phyloP scores from a whole-genome alignment of 2,888 invertebrate genomes.

The Rhodophaea formosa region DNA sequence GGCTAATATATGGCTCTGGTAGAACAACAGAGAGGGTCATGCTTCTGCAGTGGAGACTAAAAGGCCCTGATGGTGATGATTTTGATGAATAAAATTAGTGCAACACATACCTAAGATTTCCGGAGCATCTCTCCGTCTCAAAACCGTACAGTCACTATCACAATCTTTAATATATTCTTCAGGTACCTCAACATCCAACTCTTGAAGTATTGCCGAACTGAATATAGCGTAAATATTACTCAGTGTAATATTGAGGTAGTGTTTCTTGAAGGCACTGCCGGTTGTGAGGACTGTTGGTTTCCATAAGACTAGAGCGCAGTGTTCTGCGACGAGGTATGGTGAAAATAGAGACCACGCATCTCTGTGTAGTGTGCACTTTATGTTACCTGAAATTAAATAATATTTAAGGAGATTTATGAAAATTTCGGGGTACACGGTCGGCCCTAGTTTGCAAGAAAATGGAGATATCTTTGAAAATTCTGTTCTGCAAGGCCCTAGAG shows the following conservation, averaged over 20 bases:
- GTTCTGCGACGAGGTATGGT: slow-evolving; percentile 63
- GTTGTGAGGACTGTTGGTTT: slow-evolving; percentile 73
- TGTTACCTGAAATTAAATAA: slow-evolving; percentile 47
- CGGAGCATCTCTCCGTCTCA: slow-evolving; percentile 46
- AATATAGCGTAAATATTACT: slow-evolving; percentile 68
- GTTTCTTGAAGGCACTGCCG: slow-evolving; percentile 68
- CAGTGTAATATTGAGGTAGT: slow-evolving; percentile 70
- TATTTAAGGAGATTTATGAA: neutral
- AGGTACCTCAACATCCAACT: slow-evolving; percentile 45
- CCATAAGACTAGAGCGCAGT: slow-evolving; percentile 60
- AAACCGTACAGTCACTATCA: slow-evolving; percentile 59
- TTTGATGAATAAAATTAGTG: neutral
- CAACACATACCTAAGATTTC: slow-evolving; percentile 43
- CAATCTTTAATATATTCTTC: slow-evolving; percentile 50
- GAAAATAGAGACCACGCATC: slow-evolving; percentile 74
- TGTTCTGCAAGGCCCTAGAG: too few relatives aligned
- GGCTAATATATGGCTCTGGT: too few relatives aligned
- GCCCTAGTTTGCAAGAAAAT: too few relatives aligned
- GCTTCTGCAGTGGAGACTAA: too few relatives aligned
- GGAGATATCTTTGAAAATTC: too few relatives aligned
- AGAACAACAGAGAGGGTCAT: too few relatives aligned
- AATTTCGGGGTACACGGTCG: neutral
- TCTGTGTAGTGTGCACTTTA: slow-evolving; percentile 72
- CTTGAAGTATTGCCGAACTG: slow-evolving; percentile 53
- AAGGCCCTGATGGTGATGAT: too few relatives aligned